These are phyloP conservation scores for Acanthaster planci DNA, from an alignment of 35 echinoderm and acorn worm species.

Conservation along the genomic window DNA sequence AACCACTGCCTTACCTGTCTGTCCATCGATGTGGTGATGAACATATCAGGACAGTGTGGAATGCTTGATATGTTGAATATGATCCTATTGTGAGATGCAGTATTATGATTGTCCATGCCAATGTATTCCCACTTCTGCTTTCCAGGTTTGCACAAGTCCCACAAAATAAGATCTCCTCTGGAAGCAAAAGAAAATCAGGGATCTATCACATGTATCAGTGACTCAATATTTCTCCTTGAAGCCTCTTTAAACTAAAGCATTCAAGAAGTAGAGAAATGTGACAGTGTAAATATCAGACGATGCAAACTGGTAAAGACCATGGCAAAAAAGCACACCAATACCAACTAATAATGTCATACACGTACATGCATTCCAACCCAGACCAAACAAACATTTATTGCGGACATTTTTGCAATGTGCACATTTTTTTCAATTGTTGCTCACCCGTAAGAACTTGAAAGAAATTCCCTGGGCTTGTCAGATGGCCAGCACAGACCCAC, in stretches of 20 bases:
- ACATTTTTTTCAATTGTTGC: too few relatives aligned
- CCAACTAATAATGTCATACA: background rate
- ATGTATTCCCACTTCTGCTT: constrained; percentile 77
- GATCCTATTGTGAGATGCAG: constrained; percentile 51
- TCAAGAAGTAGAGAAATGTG: too few relatives aligned
- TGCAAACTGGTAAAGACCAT: too few relatives aligned
- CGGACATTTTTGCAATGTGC: background rate
- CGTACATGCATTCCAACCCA: background rate
- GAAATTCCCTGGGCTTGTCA: constrained; percentile 53
- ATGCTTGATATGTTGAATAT: constrained; percentile 60
- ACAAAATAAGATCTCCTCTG: constrained; percentile 87
- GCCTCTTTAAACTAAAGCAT: too few relatives aligned
- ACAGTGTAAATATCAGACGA: too few relatives aligned
- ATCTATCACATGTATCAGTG: background rate
- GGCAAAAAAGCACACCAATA: too few relatives aligned
- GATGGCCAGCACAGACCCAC: constrained; percentile 80
- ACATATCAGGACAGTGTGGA: constrained; percentile 19
- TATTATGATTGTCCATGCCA: constrained; percentile 57
- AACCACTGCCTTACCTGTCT: constrained; percentile 77
- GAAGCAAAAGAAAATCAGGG: background rate
- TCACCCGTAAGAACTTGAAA: constrained; percentile 91
- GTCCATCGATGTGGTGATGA: constrained; percentile 97
- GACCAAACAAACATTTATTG: background rate
- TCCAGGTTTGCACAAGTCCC: constrained; percentile 76
- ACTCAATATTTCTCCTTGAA: too few relatives aligned